Conservation (phyloP, 2,113 vertebrate genomes). For the Micronycteris hirsuta region DNA sequence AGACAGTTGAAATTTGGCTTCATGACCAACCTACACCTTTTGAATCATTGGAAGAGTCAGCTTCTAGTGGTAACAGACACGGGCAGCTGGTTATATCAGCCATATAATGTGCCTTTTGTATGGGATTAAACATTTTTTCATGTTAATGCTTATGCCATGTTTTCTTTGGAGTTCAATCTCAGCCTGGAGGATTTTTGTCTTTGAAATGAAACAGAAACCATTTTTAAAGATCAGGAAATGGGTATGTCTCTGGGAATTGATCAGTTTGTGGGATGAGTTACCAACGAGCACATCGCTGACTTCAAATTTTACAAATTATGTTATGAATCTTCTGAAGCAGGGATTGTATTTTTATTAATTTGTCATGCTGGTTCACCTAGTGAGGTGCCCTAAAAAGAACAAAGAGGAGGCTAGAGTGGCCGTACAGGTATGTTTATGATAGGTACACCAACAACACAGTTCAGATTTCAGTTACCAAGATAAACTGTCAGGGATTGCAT, state of each 20-base stretch:
- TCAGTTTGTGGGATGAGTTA: background rate
- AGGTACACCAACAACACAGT: background rate
- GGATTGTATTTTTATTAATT: background rate
- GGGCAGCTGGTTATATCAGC: background rate
- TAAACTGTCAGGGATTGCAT: background rate
- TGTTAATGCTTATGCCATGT: background rate
- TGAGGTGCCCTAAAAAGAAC: background rate
- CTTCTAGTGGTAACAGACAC: background rate
- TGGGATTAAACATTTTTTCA: background rate
- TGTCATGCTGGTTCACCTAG: background rate
- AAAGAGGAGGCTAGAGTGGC: background rate
- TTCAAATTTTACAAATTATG: background rate
- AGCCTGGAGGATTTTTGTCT: background rate
- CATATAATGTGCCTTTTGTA: background rate
- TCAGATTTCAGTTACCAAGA: background rate
- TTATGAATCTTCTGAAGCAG: background rate
- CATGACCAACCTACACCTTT: background rate
- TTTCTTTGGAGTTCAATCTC: constrained; percentile 5
- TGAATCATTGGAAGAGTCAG: background rate
- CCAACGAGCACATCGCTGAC: background rate
- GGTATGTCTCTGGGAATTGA: background rate
- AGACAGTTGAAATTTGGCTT: constrained; percentile 9
- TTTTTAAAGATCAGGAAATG: constrained; percentile 6
- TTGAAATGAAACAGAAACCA: background rate
- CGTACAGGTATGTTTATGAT: background rate